Evolutionary conservation across 1,140 invertebrate species (phyloP), one percentile per base, ranked within the genome.

Genomic region (Andricus grossulariae): DNA sequence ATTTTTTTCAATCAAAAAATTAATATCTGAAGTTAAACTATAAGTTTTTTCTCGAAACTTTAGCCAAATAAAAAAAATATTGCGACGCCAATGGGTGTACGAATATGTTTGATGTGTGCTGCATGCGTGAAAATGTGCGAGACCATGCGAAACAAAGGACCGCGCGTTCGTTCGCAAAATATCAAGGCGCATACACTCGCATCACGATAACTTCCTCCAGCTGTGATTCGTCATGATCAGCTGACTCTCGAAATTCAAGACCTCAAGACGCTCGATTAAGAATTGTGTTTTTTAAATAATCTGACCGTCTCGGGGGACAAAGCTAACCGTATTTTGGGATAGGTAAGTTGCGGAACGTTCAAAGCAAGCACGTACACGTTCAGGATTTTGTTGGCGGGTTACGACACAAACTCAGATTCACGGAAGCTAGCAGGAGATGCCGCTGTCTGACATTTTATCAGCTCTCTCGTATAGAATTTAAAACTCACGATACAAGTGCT

Each of bases 71-170:
- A 45, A 45, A 32, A 45, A 66, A 45, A 66, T 39, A 16, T 5
- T 39, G 3, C 25, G 60, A 39, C 60, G 60, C 60, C 60, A 66
- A n/a, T 50, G n/a, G 16, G 15, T 25, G 7, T 39, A 71, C 57
- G 55, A 50, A 49, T 45, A 25, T 72, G 21, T 66, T 55, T 19
- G 39, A 72, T 70, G 45, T 84, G 79, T 72, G 72, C 71, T 79
- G 52, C 74, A 75, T 73, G 52, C 49, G 66, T 73, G 73, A 73
- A 74, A 71, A 78, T 75, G 75, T 80, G 77, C 60, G 75, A 74
- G 71, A 72, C 73, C 72, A 66, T 77, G 71, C 73, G 75, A 85
- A 80, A 88, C 84, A 87, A 85, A 84, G 85, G 85, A 72, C 84
- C 80, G 76, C 76, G 77, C 74, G 75, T 57, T 71, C 81, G 78